Percentiles rank a stretch among this genome's conserved stretches.
Evolutionary conservation across 2,113 vertebrate genomes (phyloP).

Genomic region (Dunckerocampus dactyliophorus): DNA sequence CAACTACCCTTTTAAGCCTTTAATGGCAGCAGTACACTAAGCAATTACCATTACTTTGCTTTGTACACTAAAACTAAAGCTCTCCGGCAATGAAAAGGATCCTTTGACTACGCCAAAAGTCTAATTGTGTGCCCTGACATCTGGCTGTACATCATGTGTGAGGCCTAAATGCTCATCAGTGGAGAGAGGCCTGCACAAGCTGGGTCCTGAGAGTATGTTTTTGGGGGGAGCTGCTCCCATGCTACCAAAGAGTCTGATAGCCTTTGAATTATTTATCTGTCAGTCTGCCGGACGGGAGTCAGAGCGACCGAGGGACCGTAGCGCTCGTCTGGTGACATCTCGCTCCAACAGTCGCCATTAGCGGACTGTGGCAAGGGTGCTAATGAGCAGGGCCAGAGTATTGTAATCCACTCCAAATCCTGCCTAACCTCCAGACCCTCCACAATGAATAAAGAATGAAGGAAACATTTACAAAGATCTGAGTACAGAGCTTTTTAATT

Average conservation of each 20-base stretch:
- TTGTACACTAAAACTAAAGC: conserved; percentile 68
- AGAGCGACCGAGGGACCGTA: conserved; percentile 56
- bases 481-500: conserved; percentile 78
- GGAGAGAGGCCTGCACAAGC: conserved; percentile 49
- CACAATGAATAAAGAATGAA: conserved; percentile 32
- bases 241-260: conserved; percentile 70
- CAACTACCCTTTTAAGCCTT: conserved; percentile 72
- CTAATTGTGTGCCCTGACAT: conserved; percentile 61
- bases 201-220: conserved; percentile 59
- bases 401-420: conserved; percentile 40
- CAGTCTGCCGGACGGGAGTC: conserved; percentile 61
- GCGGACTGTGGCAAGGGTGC: conserved; percentile 43
- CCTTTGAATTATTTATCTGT: conserved; percentile 73
- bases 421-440: conserved; percentile 36
- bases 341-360: conserved; percentile 58
- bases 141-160: conserved; percentile 60
- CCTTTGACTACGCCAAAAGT: conserved; percentile 42
- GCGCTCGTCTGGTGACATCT: conserved; percentile 63
- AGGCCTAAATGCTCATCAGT: conserved; percentile 62
- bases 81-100: conserved; percentile 63
- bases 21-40: conserved; percentile 72
- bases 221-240: conserved; percentile 44
- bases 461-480: conserved; percentile 66
- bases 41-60: conserved; percentile 73
- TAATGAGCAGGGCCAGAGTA: conserved; percentile 48